Percentiles rank a stretch among this genome's conserved stretches.
Evolutionary conservation across 2,797 vertebrate genomes (phyloP).

Genomic region (Spinus olivaceus): DNA sequence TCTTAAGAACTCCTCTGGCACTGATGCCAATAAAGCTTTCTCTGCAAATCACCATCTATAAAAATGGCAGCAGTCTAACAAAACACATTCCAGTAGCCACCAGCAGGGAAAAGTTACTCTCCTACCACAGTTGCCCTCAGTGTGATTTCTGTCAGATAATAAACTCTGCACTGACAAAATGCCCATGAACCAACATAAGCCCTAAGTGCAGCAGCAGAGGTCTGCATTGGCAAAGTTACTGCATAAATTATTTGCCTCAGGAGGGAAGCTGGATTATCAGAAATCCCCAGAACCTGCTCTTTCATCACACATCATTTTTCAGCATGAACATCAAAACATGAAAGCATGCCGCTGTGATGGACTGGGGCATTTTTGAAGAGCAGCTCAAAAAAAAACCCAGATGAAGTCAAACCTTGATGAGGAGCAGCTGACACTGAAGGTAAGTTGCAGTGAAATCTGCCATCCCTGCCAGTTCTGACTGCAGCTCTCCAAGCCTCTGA

Average conservation of each 20-base stretch:
- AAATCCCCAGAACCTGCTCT: not conserved
- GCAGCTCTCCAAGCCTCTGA: slow-evolving; percentile 91
- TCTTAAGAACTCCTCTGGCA: not conserved
- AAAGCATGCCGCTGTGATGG: not conserved
- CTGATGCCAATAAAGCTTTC: not conserved
- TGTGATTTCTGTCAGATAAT: not conserved
- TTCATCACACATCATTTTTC: not conserved
- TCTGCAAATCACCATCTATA: not conserved
- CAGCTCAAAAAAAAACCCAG: not conserved
- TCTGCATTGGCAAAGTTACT: not conserved
- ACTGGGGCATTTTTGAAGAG: not conserved
- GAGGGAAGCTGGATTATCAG: not conserved
- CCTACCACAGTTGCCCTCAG: not conserved
- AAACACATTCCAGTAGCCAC: not conserved
- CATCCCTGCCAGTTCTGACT: slow-evolving; percentile 90
- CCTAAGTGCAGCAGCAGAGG: not conserved
- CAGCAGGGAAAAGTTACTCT: not conserved
- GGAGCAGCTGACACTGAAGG: slow-evolving; percentile 91
- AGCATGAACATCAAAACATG: not conserved
- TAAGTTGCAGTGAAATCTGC: slow-evolving; percentile 95
- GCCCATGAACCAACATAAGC: rapidly evolving
- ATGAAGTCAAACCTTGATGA: slow-evolving; percentile 84
- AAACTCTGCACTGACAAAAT: not conserved
- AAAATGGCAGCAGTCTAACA: not conserved
- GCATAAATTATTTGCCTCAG: not conserved